Base-by-base conservation (phyloP, 1,140 invertebrate genomes). In the Uloborus diversus region DNA sequence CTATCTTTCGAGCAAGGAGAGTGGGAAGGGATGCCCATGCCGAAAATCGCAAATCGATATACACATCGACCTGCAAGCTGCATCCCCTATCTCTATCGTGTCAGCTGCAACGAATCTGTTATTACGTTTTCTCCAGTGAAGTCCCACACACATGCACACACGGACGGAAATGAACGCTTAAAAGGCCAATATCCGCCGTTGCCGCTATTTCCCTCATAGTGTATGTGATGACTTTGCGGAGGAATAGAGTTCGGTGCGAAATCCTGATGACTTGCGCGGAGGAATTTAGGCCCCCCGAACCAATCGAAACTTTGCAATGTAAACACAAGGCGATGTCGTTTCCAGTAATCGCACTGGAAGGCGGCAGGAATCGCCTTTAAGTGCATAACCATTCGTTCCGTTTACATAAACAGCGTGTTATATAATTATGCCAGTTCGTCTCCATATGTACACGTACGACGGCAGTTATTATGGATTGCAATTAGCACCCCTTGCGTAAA, bases 31-130 rank as follows among this genome's bases (percentile, higher is more conserved):
- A n/a, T n/a, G n/a, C n/a, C n/a, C n/a, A n/a, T n/a, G n/a, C n/a
- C n/a, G 9, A 53, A 53, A 53, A 14, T 53, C 51, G 20, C 51
- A 53, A 53, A 53, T 53, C 51, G 51, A 53, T 53, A 23, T 20
- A n/a, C n/a, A 53, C n/a, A 53, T 53, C 51, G 51, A 14, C n/a
- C 51, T 14, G n/a, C 7, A 17, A 53, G 51, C 51, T 53, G n/a
- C 13, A 53, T 9, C 25, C 20, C 51, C 51, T 53, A 53, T 53
- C 51, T 9, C n/a, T 53, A 53, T n/a, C n/a, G 51, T 14, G 51
- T 53, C 51, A 53, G 51, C 51, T 53, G 51, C 51, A 53, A 2
- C 51, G 7, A 53, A 53, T 20, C 51, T 53, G 51, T 53, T 53
- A 53, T 53, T 53, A 53, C n/a, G 25, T 53, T 53, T 53, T 53